phyloP scores from a whole-genome alignment of 2,888 invertebrate species.

The Capitulum mitella region DNA sequence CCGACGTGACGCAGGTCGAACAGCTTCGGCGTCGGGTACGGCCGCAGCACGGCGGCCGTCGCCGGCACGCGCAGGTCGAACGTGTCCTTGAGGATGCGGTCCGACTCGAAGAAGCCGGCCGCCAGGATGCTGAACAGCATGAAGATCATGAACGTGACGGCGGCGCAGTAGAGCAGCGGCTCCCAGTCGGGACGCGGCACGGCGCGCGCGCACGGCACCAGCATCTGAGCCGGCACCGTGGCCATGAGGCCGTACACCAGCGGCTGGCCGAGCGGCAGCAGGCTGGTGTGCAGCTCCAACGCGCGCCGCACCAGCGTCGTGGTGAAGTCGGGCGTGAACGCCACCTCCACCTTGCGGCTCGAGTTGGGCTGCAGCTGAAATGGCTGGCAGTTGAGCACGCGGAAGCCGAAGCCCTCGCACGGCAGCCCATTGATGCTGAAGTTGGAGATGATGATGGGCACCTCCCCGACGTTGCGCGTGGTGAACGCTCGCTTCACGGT shows the following conservation, averaged over 20 bases:
- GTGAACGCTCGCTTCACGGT: slow-evolving; percentile 72
- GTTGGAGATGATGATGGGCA: slow-evolving; percentile 66
- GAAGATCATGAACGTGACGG: slow-evolving; percentile 53
- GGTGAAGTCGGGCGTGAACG: slow-evolving; percentile 82
- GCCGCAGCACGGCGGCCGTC: not conserved
- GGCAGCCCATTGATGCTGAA: slow-evolving; percentile 55
- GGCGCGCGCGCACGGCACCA: slow-evolving; percentile 60
- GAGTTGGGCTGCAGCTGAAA: slow-evolving; percentile 65
- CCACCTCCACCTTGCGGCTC: slow-evolving; percentile 70
- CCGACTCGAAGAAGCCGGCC: slow-evolving; percentile 63
- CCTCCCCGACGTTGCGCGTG: slow-evolving; percentile 81
- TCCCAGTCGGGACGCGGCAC: slow-evolving; percentile 73
- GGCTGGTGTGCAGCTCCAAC: slow-evolving; percentile 45
- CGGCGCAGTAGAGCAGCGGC: slow-evolving; percentile 57
- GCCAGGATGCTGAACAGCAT: slow-evolving; percentile 58
- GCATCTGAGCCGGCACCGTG: slow-evolving; percentile 55
- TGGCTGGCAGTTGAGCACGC: slow-evolving; percentile 63
- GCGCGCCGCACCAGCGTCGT: slow-evolving; percentile 61
- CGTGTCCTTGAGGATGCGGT: slow-evolving; percentile 56
- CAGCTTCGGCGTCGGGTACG: too few species aligned
- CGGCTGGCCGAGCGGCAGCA: slow-evolving; percentile 29
- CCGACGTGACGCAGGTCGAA: not conserved
- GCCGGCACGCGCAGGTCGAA: slow-evolving; percentile 43
- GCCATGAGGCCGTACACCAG: slow-evolving; percentile 61
- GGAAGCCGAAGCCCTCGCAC: slow-evolving; percentile 74